Base-by-base conservation (phyloP, 2,797 vertebrate genomes). In the Ispidina picta region DNA sequence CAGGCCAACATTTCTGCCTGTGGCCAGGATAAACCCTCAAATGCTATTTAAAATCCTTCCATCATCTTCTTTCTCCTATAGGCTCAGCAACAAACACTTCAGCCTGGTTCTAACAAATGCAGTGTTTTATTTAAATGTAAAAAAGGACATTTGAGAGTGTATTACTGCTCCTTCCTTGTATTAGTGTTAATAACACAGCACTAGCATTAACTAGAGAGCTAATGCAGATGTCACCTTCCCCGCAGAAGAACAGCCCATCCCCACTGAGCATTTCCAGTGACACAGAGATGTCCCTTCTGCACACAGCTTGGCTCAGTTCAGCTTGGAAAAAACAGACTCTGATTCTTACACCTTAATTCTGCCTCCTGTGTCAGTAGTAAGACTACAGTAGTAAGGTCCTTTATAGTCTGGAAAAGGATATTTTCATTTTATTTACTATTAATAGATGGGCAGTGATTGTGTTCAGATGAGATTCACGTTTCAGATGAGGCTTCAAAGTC, bases 201-300 rank as follows among this genome's bases (percentile, higher is more conserved):
- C 29, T 3, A 68, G 49, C 72, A 70, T 64, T 90, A 55, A 12
- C 21, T 29, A 35, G 22, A 74, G 25, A 87, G 22, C 18, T 26
- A 31, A 54, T 20, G n/a, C 35, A 2, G 2, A n/a, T 68, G 23
- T 31, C 20, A 64, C 28, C 41, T 62, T 37, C 29, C 46, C 48
- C 63, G 10, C 11, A 2, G 0, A 0, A 19, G 10, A 87, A 37
- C 17, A 63, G 48, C 33, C 29, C 5, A 0, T 20, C 64, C 35
- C 54, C 3, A 0, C 19, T 37, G 25, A 56, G 19, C 20, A 14
- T 41, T 60, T 35, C 25, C 10, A 70, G 48, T 37, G 64, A 52
- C 8, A 54, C 20, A 15, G 8, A 7, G 43, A 15, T 62, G 22
- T 5, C 20, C 15, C 33, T 41, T 43, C 22, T 4, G 0, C 54